Conservation (phyloP, 1,140 invertebrate genomes). For the Philopotamus ludificatus region DNA sequence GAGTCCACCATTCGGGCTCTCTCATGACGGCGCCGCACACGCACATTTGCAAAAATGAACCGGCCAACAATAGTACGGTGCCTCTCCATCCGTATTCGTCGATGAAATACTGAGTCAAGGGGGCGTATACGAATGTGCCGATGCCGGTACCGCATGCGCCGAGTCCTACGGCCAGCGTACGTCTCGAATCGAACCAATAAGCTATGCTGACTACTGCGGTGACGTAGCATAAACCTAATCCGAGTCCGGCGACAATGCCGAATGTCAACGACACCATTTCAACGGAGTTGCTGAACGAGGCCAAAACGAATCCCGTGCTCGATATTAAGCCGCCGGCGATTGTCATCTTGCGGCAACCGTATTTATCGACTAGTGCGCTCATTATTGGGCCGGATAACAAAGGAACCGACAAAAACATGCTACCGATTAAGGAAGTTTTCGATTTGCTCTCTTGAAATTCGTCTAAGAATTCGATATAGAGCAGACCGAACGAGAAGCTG, state of each 20-base stretch:
- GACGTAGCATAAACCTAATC: conserved; percentile 83
- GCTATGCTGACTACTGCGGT: conserved; percentile 91
- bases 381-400: conserved; percentile 82
- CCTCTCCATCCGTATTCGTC: conserved; percentile 83
- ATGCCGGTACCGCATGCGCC: conserved; percentile 87
- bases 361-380: conserved; percentile 83
- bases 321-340: conserved; percentile 78
- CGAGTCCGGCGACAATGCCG: conserved; percentile 81
- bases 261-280: conserved; percentile 82
- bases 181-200: conserved; percentile 93
- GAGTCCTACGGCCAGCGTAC: conserved; percentile 88
- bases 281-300: conserved; percentile 69
- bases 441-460: conserved; percentile 80
- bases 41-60: conserved; percentile 83
- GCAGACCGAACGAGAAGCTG: conserved; percentile 88
- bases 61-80: conserved; percentile 78
- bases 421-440: conserved; percentile 85
- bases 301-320: conserved; percentile 76
- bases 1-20: conserved; percentile 76
- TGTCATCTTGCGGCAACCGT: conserved; percentile 82
- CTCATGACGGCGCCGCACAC: conserved; percentile 86
- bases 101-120: conserved; percentile 73
- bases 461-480: conserved; percentile 83
- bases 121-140: conserved; percentile 83
- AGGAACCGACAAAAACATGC: conserved; percentile 85